Conservation (phyloP, 2,113 vertebrate species). For the Phalacrocorax aristotelis region DNA sequence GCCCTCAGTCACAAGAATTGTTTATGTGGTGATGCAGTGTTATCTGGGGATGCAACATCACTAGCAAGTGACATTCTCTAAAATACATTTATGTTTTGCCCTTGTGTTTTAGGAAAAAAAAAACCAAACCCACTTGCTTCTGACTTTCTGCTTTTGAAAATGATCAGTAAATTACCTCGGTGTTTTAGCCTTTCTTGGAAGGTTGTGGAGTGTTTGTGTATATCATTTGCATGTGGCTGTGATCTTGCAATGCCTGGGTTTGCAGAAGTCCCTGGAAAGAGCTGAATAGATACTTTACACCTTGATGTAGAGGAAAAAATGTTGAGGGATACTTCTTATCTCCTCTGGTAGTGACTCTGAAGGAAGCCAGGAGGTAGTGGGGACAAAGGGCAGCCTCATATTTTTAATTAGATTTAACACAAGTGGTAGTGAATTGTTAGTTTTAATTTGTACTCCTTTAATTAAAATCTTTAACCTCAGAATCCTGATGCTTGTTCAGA, state of each 20-base stretch:
- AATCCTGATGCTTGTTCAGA: background rate
- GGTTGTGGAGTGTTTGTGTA: background rate
- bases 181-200: background rate
- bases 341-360: background rate
- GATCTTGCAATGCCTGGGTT: background rate
- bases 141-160: background rate
- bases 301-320: background rate
- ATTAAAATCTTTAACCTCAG: background rate
- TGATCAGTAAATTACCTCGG: background rate
- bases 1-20: background rate
- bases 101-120: background rate
- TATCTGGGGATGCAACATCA: background rate
- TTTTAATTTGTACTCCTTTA: background rate
- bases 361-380: background rate
- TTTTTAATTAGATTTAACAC: background rate
- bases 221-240: background rate
- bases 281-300: background rate
- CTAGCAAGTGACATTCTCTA: background rate
- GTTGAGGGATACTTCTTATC: background rate
- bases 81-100: background rate
- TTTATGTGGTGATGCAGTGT: background rate
- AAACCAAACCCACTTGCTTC: background rate
- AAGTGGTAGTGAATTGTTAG: background rate
- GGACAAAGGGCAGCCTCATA: background rate
- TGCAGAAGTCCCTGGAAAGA: background rate